Evolutionary conservation across 2,113 vertebrate species (phyloP).

Genomic region (Pycnonotus jocosus): DNA sequence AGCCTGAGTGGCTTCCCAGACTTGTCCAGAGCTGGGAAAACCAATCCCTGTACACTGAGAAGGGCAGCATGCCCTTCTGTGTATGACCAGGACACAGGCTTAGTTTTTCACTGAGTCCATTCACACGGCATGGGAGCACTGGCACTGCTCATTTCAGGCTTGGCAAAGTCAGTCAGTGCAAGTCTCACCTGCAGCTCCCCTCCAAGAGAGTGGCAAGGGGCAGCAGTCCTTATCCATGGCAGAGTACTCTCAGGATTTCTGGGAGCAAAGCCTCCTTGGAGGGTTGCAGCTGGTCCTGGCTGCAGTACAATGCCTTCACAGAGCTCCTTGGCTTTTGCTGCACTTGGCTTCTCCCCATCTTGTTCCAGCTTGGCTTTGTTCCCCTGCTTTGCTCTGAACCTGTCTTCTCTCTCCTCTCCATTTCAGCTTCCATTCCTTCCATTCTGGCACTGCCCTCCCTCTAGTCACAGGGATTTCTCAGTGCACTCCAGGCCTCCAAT

Average conservation of each 20-base stretch:
- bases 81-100: neutral
- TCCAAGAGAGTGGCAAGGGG: neutral
- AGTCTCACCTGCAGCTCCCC: neutral
- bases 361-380: neutral
- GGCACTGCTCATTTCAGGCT: neutral
- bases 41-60: neutral
- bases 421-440: neutral
- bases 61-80: neutral
- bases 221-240: neutral
- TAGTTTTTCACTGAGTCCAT: neutral
- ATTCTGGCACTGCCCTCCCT: neutral
- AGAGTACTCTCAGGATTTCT: neutral
- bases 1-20: neutral
- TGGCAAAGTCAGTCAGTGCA: neutral
- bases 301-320: neutral
- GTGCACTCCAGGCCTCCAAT: neutral
- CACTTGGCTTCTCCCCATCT: neutral
- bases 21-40: neutral
- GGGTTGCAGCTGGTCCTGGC: neutral
- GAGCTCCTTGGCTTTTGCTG: neutral
- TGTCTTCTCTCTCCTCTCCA: neutral
- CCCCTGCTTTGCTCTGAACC: neutral
- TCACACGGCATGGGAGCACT: neutral
- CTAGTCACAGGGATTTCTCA: neutral
- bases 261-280: neutral